phyloP scores from a whole-genome alignment of 2,797 vertebrate genomes.

The Hydrocynus forskahlii region DNA sequence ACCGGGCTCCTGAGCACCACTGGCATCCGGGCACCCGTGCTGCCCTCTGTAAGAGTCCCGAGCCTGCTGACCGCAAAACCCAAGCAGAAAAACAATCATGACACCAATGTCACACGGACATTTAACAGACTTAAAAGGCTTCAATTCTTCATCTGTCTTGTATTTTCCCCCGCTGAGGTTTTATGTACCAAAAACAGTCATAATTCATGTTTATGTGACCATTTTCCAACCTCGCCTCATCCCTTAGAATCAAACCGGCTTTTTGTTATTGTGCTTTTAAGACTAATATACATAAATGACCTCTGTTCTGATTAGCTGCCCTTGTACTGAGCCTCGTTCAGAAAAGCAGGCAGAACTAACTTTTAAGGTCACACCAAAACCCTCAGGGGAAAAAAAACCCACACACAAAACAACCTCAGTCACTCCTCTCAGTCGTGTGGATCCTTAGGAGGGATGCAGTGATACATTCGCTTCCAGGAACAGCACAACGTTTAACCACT shows the following conservation, averaged over 20 bases:
- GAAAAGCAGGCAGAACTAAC: too few relatives aligned
- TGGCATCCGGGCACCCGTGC: slow-evolving; percentile 9
- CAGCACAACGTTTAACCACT: too few relatives aligned
- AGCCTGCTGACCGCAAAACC: slow-evolving; percentile 29
- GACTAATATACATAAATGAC: background rate
- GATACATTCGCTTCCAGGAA: too few relatives aligned
- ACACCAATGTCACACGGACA: background rate
- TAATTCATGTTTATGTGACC: background rate
- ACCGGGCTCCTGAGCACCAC: slow-evolving; percentile 36
- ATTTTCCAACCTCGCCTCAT: background rate
- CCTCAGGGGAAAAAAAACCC: background rate
- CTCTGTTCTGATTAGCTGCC: background rate
- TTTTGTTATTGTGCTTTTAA: too few relatives aligned
- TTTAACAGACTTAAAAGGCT: background rate
- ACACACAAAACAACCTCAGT: background rate
- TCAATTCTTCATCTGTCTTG: background rate
- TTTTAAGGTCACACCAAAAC: background rate
- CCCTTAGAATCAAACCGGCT: background rate
- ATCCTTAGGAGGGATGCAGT: too few relatives aligned
- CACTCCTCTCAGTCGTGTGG: too few relatives aligned
- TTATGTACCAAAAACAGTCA: background rate
- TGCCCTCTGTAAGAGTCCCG: slow-evolving; percentile 40
- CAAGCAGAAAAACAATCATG: slow-evolving; percentile 16
- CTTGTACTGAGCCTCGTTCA: too few relatives aligned
- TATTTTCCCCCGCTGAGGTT: background rate